A percentile compares a stretch with the other conserved stretches of the same genome.
These are phyloP conservation scores for Bettongia penicillata DNA, from an alignment of 2,113 vertebrate genomes.

Conservation along the genomic window DNA sequence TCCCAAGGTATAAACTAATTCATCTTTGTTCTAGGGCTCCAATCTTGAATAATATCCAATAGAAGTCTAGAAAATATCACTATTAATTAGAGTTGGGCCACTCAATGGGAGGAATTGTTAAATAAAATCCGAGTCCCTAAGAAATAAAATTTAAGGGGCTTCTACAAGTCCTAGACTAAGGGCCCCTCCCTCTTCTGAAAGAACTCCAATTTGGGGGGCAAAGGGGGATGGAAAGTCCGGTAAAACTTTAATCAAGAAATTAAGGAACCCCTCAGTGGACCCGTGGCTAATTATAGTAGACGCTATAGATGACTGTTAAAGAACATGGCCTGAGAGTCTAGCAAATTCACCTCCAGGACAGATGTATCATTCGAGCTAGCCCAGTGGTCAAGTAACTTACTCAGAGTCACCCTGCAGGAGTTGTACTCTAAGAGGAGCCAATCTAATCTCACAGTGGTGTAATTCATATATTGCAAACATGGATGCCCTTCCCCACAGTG, in stretches of 20 bases:
- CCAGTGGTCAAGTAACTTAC: neutral
- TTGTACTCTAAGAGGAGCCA: neutral
- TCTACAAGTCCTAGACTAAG: neutral
- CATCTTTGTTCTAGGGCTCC: neutral
- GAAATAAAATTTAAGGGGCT: neutral
- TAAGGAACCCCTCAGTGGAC: neutral
- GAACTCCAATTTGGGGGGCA: neutral
- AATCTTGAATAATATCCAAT: neutral
- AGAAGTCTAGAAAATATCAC: neutral
- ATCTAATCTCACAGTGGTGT: neutral
- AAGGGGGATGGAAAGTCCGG: fast-evolving
- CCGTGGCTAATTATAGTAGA: neutral
- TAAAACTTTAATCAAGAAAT: neutral
- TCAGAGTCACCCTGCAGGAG: neutral
- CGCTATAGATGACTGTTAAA: neutral
- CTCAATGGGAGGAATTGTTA: neutral
- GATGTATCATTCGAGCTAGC: neutral
- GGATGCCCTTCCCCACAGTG: neutral
- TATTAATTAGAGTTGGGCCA: neutral
- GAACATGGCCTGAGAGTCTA: neutral
- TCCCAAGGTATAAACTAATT: neutral
- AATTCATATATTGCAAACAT: neutral
- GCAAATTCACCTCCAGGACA: neutral
- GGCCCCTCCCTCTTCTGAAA: neutral
- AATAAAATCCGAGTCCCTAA: neutral